Evolutionary conservation across 2,888 invertebrate species (phyloP), one percentile per base, ranked within the genome.

Genomic region (Polymixis flavicincta): DNA sequence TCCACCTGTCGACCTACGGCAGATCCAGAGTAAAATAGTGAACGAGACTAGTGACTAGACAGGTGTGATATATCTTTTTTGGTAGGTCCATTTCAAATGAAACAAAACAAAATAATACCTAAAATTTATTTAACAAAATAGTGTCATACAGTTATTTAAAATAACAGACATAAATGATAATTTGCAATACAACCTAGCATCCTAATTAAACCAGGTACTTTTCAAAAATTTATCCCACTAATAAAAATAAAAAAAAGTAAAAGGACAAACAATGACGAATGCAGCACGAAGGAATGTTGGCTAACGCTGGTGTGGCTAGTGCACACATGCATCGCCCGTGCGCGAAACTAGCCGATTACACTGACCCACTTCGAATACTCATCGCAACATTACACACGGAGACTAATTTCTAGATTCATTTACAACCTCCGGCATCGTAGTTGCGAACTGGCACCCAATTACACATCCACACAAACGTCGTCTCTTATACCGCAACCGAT

Each of bases 71-170:
- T 3, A 37, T 37, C n/a, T 50, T 42, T 13, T 22, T 42, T 17
- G n/a, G 69, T 45, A n/a, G n/a, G 13, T 52, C 32, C 13, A 22
- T 74, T 76, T 42, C 19, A 85, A 94, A 94, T 92, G 83, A 93
- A 94, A 94, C 91, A 90, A 89, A 80, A 60, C n/a, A n/a, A 78
- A 86, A 89, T 90, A 95, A 94, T 96, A 96, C 94, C 96, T 96
- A 95, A 95, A 96, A 96, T 96, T 96, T 96, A 96, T 95, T 95
- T 95, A 96, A 96, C 96, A 96, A 96, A 96, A 96, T 96, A 96
- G 93, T 96, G 96, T 96, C 96, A 95, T 96, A 96, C 95, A 94
- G 95, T 96, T 95, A 96, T 96, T 96, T 92, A 95, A 96, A 96
- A 95, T 96, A 96, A 96, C 96, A 95, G 95, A 96, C 95, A 91